phyloP scores from a whole-genome alignment of 2,113 vertebrate species.

The Indicator maculatus region DNA sequence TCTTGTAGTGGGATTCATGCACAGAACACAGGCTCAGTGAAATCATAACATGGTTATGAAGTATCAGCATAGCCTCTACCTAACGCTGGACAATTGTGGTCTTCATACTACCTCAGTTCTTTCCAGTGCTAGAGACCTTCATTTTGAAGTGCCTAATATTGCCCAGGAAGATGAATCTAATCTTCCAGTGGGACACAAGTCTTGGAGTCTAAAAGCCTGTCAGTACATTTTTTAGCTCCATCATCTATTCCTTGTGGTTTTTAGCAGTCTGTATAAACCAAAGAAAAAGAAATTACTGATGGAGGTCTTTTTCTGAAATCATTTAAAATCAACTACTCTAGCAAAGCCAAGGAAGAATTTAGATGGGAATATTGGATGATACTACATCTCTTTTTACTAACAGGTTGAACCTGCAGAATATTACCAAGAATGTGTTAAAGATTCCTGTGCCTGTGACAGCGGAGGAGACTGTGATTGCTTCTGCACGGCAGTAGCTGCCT shows the following conservation, averaged over 20 bases:
- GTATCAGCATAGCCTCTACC: not conserved
- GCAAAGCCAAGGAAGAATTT: not conserved
- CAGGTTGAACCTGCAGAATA: conserved; percentile 75
- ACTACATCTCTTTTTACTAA: not conserved
- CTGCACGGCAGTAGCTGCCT: conserved; percentile 77
- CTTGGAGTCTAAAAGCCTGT: not conserved
- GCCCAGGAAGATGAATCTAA: not conserved
- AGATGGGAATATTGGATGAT: not conserved
- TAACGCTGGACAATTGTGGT: not conserved
- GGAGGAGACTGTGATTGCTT: conserved; percentile 78
- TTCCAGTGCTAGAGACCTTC: not conserved
- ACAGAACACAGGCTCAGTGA: not conserved
- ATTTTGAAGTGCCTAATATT: not conserved
- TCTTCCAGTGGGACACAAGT: not conserved
- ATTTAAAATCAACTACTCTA: not conserved
- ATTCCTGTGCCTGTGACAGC: conserved; percentile 74
- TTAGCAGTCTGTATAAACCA: not conserved
- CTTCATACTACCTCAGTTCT: not conserved
- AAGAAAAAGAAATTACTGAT: not conserved
- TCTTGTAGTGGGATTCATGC: not conserved
- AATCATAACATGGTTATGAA: not conserved
- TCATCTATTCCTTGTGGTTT: not conserved
- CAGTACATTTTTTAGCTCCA: not conserved
- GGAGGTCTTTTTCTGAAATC: not conserved
- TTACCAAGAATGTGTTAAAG: conserved; percentile 76